Evolutionary conservation across 2,797 vertebrate genomes (phyloP), one percentile per base, ranked within the genome.

Genomic region (Harpia harpyja): DNA sequence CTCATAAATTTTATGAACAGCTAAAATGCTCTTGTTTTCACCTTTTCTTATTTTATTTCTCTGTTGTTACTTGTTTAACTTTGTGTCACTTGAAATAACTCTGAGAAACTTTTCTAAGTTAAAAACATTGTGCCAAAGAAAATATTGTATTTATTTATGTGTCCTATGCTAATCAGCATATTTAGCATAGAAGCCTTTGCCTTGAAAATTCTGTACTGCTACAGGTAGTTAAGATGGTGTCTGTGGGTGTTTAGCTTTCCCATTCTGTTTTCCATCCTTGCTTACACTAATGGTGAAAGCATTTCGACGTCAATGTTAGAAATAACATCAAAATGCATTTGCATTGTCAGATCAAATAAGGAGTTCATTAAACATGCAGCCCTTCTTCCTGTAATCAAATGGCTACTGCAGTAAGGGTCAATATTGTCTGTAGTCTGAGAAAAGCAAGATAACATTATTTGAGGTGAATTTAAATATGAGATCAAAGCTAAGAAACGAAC

Each of bases 401-500:
- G 77, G n/a, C 53, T 88, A 44, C 59, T 82, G 75, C 61, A 95
- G 48, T 43, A 82, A 51, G 84, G n/a, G 80, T 97, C 25, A 32
- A 33, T 95, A 37, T 33, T 87, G n/a, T 95, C 72, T 96, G 72
- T 84, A 78, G 74, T 77, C 67, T 92, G 85, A 92, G 79, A 68
- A 95, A 95, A 92, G 74, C 65, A 94, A 67, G 39, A 94, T 75
- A 88, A 30, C n/a, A 37, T 80, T 92, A 22, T 68, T 76, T 85
- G 49, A 84, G 81, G 91, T 33, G 65, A 96, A 95, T 96, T 95
- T 91, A 81, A 95, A 95, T 94, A n/a, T 49, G 69, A 96, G 35
- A 94, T 97, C 94, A 94, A 97, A 97, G 94, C 44, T 63, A 90
- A 85, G 74, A 95, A 92, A 67, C 19, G 78, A 91, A 75, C 43